Conservation (phyloP, 2,113 vertebrate genomes). For the Nematolebias whitei region DNA sequence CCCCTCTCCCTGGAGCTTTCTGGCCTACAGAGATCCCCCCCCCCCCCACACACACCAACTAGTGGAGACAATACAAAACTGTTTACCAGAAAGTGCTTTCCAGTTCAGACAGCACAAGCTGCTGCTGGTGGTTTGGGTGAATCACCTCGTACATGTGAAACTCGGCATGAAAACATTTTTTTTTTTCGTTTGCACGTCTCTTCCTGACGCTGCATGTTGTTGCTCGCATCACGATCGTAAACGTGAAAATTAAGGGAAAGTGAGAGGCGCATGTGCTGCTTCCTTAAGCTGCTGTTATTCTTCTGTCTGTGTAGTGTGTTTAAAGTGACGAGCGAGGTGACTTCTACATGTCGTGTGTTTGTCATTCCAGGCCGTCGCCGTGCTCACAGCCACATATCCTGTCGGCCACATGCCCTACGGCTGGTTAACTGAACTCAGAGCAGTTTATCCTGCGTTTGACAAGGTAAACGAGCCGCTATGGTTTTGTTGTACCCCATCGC, state of each 20-base stretch:
- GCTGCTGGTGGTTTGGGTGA: slow-evolving; percentile 69
- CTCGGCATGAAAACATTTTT: slow-evolving; percentile 62
- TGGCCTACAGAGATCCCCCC: slow-evolving; percentile 39
- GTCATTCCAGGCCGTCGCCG: slow-evolving; percentile 89
- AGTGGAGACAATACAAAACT: slow-evolving; percentile 68
- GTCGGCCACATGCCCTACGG: slow-evolving; percentile 99
- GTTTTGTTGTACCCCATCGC: too few species aligned
- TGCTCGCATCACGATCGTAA: slow-evolving; percentile 50
- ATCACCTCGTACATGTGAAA: slow-evolving; percentile 57
- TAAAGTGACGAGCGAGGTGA: slow-evolving; percentile 19
- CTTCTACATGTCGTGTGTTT: slow-evolving; percentile 35
- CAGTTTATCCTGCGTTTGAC: slow-evolving; percentile 96
- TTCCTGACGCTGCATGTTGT: slow-evolving; percentile 46
- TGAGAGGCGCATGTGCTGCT: slow-evolving; percentile 20
- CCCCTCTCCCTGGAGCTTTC: slow-evolving; percentile 71
- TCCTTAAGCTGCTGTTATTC: slow-evolving; percentile 30
- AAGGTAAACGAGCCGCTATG: slow-evolving; percentile 81
- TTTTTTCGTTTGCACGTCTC: slow-evolving; percentile 27
- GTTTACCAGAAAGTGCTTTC: slow-evolving; percentile 74
- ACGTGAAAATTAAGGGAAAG: slow-evolving; percentile 38
- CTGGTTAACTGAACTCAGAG: slow-evolving; percentile 96
- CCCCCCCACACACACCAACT: slow-evolving; percentile 21
- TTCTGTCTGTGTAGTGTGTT: slow-evolving; percentile 34
- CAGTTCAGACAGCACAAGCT: slow-evolving; percentile 67
- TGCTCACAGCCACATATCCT: slow-evolving; percentile 96